phyloP scores from a whole-genome alignment of 2,888 invertebrate genomes.

The Stenolophus ochropezus region DNA sequence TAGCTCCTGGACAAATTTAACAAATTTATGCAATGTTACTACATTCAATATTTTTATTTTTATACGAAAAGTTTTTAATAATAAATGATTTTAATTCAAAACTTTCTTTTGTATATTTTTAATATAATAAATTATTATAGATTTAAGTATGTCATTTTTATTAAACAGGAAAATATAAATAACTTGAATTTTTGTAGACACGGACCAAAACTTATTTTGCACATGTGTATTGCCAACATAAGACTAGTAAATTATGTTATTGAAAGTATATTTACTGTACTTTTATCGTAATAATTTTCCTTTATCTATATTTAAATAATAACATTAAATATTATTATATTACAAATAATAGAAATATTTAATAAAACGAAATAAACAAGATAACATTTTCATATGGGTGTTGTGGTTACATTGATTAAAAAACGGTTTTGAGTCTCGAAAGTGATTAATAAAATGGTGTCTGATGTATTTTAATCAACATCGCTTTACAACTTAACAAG shows the following conservation, averaged over 20 bases:
- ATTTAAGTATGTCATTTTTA: background rate
- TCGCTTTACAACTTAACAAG: slow-evolving; percentile 53
- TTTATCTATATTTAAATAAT: background rate
- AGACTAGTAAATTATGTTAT: background rate
- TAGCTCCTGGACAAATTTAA: slow-evolving; percentile 72
- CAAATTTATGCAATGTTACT: background rate
- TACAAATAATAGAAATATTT: background rate
- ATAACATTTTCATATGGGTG: slow-evolving; percentile 18
- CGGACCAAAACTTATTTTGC: slow-evolving; percentile 7
- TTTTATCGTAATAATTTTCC: background rate
- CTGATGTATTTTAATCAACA: slow-evolving; percentile 58
- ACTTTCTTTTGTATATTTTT: background rate
- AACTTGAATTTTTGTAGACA: background rate
- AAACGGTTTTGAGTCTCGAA: slow-evolving; percentile 49
- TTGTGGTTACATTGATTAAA: slow-evolving; percentile 43
- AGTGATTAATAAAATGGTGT: slow-evolving; percentile 60
- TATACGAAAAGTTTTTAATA: slow-evolving; percentile 7
- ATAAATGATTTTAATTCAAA: background rate
- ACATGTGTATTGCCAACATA: background rate
- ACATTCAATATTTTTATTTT: slow-evolving; percentile 3
- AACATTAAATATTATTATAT: background rate
- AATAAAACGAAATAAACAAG: background rate
- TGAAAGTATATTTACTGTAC: slow-evolving; percentile 2
- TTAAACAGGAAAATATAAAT: background rate
- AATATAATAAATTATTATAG: background rate